Evolutionary conservation across 1,140 invertebrate species (phyloP).

Genomic region (Tachypleus tridentatus): DNA sequence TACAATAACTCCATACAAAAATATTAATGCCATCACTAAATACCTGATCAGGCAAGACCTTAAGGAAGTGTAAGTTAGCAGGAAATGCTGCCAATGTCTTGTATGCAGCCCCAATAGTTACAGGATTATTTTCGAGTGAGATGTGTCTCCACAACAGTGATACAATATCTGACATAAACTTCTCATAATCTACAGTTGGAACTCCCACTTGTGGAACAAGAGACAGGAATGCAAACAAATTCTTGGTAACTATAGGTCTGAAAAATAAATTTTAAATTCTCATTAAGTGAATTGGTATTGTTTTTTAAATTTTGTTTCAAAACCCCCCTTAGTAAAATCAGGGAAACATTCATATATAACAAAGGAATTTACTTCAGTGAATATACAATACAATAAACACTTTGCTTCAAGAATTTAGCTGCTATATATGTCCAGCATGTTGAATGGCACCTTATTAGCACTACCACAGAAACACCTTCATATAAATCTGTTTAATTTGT

Average conservation of each 20-base stretch:
- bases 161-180: conserved; percentile 13
- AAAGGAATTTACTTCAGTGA: too few relatives aligned
- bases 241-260: conserved; percentile 5
- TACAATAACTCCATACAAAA: neutral
- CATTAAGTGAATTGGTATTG: too few relatives aligned
- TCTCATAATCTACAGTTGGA: conserved; percentile 15
- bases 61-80: conserved; percentile 9
- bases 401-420: too few relatives aligned
- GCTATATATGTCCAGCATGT: too few relatives aligned
- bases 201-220: conserved; percentile 13
- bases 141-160: conserved; percentile 11
- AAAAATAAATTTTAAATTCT: neutral
- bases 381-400: too few relatives aligned
- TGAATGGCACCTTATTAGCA: too few relatives aligned
- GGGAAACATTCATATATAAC: too few relatives aligned
- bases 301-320: too few relatives aligned
- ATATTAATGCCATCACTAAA: conserved; percentile 2
- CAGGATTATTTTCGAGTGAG: neutral
- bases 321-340: too few relatives aligned
- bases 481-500: too few relatives aligned
- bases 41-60: conserved; percentile 14
- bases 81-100: conserved; percentile 12
- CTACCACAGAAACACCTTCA: too few relatives aligned
- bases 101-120: conserved; percentile 9
- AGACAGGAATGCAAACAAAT: conserved; percentile 11